Evolutionary conservation across 2,888 invertebrate genomes (phyloP).

Genomic region (Phragmatobia fuliginosa): DNA sequence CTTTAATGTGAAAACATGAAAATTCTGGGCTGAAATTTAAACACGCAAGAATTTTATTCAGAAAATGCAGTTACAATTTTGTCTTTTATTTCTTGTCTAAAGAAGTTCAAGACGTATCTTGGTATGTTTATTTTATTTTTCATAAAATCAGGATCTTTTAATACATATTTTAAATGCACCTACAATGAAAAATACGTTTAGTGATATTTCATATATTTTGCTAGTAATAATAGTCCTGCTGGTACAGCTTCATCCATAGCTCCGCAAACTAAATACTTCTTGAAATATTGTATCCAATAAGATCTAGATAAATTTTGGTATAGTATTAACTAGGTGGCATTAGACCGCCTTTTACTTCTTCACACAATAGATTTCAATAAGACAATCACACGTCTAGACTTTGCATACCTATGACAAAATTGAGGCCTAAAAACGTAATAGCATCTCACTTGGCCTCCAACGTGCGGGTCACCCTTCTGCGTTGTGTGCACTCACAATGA

Average conservation of each 20-base stretch:
- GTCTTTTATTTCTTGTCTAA: conserved; percentile 5
- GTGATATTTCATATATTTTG: too few relatives aligned
- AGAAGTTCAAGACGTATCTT: not conserved
- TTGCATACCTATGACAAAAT: too few relatives aligned
- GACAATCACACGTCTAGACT: too few relatives aligned
- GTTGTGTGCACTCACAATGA: too few relatives aligned
- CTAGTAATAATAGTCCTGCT: not conserved
- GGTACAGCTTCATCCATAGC: not conserved
- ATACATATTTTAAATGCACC: too few relatives aligned
- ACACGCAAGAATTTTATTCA: not conserved
- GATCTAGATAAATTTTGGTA: not conserved
- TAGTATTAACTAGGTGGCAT: not conserved
- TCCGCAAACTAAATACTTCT: not conserved
- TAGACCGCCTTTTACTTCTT: not conserved
- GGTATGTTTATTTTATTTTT: conserved; percentile 6
- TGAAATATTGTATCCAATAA: not conserved
- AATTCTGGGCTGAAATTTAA: not conserved
- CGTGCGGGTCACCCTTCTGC: too few relatives aligned
- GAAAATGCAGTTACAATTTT: not conserved
- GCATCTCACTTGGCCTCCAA: too few relatives aligned
- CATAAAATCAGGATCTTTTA: not conserved
- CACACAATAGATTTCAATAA: not conserved
- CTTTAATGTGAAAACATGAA: not conserved
- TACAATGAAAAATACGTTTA: too few relatives aligned
- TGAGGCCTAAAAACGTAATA: too few relatives aligned